These are phyloP conservation scores for Papilio machaon DNA, from an alignment of 1,140 invertebrate species.

Conservation along the genomic window DNA sequence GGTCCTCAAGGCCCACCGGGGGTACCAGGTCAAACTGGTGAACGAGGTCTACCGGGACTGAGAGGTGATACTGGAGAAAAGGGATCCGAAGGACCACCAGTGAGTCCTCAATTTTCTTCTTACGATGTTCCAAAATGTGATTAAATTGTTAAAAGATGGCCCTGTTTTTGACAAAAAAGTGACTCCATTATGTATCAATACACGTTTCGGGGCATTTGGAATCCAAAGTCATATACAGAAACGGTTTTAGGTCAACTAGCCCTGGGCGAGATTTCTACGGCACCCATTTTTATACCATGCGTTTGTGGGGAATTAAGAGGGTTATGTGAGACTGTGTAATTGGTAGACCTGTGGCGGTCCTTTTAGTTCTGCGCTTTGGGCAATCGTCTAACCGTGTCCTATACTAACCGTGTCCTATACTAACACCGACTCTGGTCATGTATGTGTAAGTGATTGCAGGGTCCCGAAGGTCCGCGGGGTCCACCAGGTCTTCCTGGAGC, in stretches of 20 bases:
- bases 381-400: too few species aligned
- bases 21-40: slow-evolving; percentile 49
- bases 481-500: slow-evolving; percentile 50
- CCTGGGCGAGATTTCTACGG: too few species aligned
- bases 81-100: slow-evolving; percentile 61
- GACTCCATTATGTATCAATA: too few species aligned
- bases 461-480: slow-evolving; percentile 81
- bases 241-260: too few species aligned
- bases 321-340: too few species aligned
- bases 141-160: not conserved
- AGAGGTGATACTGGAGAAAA: slow-evolving; percentile 55
- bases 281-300: not conserved
- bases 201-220: too few species aligned
- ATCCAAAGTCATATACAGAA: too few species aligned
- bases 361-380: too few species aligned
- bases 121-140: not conserved
- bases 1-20: slow-evolving; percentile 55
- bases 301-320: not conserved
- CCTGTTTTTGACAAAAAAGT: too few species aligned
- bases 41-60: slow-evolving; percentile 52
- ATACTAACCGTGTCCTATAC: too few species aligned
- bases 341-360: too few species aligned
- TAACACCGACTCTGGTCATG: too few species aligned
- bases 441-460: slow-evolving; percentile 49
- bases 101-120: slow-evolving; percentile 37